Evolutionary conservation across 2,888 invertebrate species (phyloP), one percentile per base, ranked within the genome.

Genomic region (Timandra comae): DNA sequence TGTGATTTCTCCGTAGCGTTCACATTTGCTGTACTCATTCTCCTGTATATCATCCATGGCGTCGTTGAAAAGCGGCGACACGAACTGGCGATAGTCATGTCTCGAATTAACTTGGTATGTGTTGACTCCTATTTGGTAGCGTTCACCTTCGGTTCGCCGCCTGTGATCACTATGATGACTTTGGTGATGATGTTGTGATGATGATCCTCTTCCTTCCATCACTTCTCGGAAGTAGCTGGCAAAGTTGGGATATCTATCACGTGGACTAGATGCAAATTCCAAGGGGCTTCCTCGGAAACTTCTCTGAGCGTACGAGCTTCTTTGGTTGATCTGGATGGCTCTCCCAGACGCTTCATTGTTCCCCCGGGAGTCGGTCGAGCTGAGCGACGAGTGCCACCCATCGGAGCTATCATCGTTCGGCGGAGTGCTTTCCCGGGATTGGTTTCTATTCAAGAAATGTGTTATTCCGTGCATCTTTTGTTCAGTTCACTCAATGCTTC

Each of bases 401-500:
- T 87, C 85, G 1, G 74, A 46, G 38, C 84, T 86, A 10, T 85
- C 66, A 33, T 87, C 73, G 7, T 77, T 73, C 22, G 78, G 55
- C 2, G 77, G 62, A 38, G 75, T 62, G 35, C 76, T 39, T 47
- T 79, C 79, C 19, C 75, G 59, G 9, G 69, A 65, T 25, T 63
- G 57, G 12, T 74, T 68, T 52, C 78, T 81, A 39, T 71, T 72
- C 10, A 82, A 49, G 41, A 80, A 81, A 56, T 86, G 74, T 28
- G 84, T 63, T 24, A 88, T 49, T 3, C 86, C 80, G 53, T 87
- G 84, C 87, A 87, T 87, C 56, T 67, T 77, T 29, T 38, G 10
- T 35, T 33, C 12, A 32, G 27, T 6, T 26, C 27, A n/a, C 26
- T 34, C 16, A 16, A 3, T 16, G 16, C 6, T 6, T 6, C 16